Evolutionary conservation across 2,113 vertebrate genomes (phyloP).

Genomic region (Chinchilla lanigera): DNA sequence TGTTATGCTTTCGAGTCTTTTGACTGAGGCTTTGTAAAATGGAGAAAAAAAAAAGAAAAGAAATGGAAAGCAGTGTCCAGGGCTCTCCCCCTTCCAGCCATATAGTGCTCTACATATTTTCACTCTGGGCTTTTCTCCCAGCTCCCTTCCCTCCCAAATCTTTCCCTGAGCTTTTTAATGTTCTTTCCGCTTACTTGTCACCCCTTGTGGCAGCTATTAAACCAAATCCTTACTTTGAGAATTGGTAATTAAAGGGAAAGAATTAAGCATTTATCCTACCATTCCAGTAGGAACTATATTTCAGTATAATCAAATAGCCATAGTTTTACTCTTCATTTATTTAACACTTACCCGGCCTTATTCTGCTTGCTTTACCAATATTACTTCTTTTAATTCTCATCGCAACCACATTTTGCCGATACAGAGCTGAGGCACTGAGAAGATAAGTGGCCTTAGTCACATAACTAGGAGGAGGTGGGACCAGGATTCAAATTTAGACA

Average conservation of each 20-base stretch:
- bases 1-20: no score
- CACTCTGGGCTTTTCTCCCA: constrained; percentile 71
- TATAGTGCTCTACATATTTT: not conserved
- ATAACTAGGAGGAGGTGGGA: not conserved
- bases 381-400: constrained; percentile 41
- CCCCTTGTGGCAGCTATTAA: constrained; percentile 77
- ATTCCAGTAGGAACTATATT: constrained; percentile 76
- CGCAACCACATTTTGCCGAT: not conserved
- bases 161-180: constrained; percentile 73
- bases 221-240: constrained; percentile 78
- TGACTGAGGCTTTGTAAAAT: constrained; percentile 36
- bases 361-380: constrained; percentile 58
- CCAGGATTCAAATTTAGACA: constrained; percentile 4
- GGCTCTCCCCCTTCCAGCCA: constrained; percentile 18
- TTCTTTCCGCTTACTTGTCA: constrained; percentile 75
- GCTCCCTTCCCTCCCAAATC: constrained; percentile 63
- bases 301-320: constrained; percentile 73
- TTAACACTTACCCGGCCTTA: constrained; percentile 64
- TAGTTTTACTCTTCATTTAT: constrained; percentile 69
- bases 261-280: constrained; percentile 77
- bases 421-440: not conserved
- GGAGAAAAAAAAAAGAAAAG: constrained; percentile 53
- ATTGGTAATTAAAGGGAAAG: constrained; percentile 79
- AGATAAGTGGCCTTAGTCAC: constrained; percentile 46
- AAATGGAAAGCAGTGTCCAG: constrained; percentile 18